phyloP scores from a whole-genome alignment of 2,888 invertebrate genomes.

The Stenodera caucasica region DNA sequence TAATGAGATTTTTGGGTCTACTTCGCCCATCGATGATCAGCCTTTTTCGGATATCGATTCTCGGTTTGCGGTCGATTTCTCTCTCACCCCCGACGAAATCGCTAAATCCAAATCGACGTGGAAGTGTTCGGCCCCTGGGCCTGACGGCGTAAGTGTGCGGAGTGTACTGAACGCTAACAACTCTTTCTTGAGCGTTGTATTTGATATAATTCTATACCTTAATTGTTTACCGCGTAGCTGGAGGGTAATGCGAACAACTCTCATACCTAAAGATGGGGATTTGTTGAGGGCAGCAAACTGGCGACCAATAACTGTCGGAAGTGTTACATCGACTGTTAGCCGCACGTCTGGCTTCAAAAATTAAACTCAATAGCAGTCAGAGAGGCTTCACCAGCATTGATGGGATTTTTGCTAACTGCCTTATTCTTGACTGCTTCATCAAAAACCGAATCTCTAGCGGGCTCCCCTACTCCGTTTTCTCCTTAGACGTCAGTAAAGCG shows the following conservation, averaged over 20 bases:
- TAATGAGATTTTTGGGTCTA: slow-evolving; percentile 13
- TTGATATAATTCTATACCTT: neutral
- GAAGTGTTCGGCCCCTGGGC: slow-evolving; percentile 26
- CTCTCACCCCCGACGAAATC: neutral
- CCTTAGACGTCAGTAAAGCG: slow-evolving; percentile 26
- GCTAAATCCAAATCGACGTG: slow-evolving; percentile 5
- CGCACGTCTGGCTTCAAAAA: neutral
- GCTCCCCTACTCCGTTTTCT: slow-evolving; percentile 17
- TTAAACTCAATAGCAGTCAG: neutral
- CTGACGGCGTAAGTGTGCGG: slow-evolving; percentile 23
- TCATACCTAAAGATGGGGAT: slow-evolving; percentile 28
- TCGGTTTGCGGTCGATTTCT: neutral
- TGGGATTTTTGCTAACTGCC: slow-evolving; percentile 8
- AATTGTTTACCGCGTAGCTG: neutral
- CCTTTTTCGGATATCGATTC: neutral
- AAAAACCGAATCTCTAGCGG: neutral
- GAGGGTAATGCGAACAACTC: slow-evolving; percentile 19
- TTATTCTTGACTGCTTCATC: neutral
- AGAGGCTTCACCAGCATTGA: slow-evolving; percentile 6
- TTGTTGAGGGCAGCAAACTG: neutral
- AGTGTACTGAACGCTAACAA: slow-evolving; percentile 13
- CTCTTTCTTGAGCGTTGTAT: neutral
- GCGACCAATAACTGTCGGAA: slow-evolving; percentile 11
- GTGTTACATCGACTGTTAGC: neutral
- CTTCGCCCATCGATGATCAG: slow-evolving; percentile 6